Evolutionary conservation across 1,140 invertebrate genomes (phyloP).

Genomic region (Lycorma delicatula): DNA sequence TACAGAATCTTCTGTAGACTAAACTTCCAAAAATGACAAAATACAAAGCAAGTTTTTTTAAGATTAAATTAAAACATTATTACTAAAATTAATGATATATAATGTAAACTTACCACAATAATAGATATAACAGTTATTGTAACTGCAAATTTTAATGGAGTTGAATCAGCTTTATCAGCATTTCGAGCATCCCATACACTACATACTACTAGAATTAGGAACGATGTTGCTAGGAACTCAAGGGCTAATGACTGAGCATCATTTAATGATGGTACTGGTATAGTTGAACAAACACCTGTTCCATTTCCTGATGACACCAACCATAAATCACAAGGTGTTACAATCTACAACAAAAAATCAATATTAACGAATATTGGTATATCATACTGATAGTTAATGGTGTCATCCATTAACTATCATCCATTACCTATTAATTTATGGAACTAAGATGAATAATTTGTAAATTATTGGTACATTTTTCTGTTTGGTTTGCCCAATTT

Average conservation of each 20-base stretch:
- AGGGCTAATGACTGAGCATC: conserved; percentile 42
- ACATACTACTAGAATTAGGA: conserved; percentile 53
- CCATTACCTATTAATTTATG: not conserved
- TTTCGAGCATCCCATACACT: conserved; percentile 55
- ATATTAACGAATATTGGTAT: not conserved
- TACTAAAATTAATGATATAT: too few species aligned
- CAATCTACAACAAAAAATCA: conserved; percentile 12
- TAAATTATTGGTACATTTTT: too few species aligned
- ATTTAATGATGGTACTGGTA: conserved; percentile 39
- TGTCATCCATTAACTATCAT: not conserved
- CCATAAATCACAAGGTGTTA: conserved; percentile 12
- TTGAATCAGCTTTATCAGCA: conserved; percentile 43
- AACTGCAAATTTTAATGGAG: conserved; percentile 51
- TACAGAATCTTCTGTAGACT: too few species aligned
- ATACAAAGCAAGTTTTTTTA: too few species aligned
- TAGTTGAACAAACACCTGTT: conserved; percentile 48
- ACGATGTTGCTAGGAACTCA: conserved; percentile 49
- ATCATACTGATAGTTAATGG: not conserved
- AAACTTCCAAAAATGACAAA: too few species aligned
- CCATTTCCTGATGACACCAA: not conserved
- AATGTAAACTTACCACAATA: conserved; percentile 38
- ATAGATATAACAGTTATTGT: conserved; percentile 50
- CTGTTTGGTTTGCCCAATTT: too few species aligned
- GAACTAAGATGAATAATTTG: too few species aligned
- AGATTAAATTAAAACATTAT: too few species aligned